Percentiles rank a stretch among this genome's conserved stretches.
Conservation (phyloP, 2,888 invertebrate genomes). For the Cosmopolites sordidus region DNA sequence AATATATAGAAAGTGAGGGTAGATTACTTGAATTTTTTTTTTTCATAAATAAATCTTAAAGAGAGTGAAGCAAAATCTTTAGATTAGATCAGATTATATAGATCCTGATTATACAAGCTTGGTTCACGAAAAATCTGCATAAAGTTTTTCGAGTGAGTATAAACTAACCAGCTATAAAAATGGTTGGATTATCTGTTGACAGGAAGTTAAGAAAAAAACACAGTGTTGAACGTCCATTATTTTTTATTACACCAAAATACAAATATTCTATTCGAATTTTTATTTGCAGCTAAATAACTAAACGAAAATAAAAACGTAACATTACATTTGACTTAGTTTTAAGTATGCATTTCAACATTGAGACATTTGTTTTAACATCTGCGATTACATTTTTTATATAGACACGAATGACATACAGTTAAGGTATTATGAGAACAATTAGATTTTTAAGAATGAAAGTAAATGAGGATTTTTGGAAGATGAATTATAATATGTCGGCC, state of each 20-base stretch:
- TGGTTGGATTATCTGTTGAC: no score
- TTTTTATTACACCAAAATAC: slow-evolving; percentile 26
- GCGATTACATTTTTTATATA: slow-evolving; percentile 16
- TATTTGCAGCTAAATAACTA: no score
- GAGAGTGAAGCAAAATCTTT: no score
- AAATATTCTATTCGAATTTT: slow-evolving; percentile 7
- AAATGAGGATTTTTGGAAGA: slow-evolving; percentile 1
- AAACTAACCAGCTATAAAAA: no score
- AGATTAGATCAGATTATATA: no score
- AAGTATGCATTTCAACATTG: slow-evolving; percentile 16
- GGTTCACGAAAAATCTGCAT: no score
- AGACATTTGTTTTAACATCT: slow-evolving; percentile 16
- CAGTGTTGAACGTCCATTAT: slow-evolving; percentile 13
- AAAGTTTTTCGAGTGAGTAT: no score
- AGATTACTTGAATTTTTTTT: no score
- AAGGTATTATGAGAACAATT: not conserved
- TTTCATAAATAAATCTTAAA: no score
- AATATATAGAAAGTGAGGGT: no score
- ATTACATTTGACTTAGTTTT: slow-evolving; percentile 6
- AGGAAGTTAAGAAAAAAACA: slow-evolving; percentile 6
- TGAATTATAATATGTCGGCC: not conserved
- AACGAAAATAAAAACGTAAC: slow-evolving; percentile 12
- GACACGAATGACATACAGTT: slow-evolving; percentile 10
- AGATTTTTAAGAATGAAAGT: not conserved
- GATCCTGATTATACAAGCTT: no score